Conservation (phyloP, 2,797 vertebrate species). For the Perdix hodgsoniae region DNA sequence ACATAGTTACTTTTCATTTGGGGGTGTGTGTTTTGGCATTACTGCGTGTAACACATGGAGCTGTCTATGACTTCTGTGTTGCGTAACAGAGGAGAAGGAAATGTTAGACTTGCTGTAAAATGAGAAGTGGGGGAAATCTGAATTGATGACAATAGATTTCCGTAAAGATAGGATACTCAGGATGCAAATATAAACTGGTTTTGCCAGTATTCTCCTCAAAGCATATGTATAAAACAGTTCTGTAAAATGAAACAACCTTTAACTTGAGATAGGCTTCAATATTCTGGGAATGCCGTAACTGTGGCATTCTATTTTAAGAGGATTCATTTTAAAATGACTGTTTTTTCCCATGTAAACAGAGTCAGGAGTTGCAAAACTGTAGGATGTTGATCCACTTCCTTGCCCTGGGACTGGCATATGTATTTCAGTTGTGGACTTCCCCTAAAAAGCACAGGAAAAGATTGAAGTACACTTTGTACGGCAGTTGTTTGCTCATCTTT, state of each 20-base stretch:
- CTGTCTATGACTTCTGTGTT: background rate
- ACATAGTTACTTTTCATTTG: background rate
- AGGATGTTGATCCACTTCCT: background rate
- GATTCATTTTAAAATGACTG: background rate
- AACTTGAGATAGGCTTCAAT: background rate
- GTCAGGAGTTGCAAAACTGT: background rate
- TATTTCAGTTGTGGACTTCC: conserved; percentile 14
- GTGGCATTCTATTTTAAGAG: too few species aligned
- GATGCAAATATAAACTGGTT: background rate
- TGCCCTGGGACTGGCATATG: background rate
- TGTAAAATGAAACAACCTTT: background rate
- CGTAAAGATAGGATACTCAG: background rate
- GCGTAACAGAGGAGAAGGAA: background rate
- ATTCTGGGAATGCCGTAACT: background rate
- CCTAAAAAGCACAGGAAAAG: conserved; percentile 3
- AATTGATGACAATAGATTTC: background rate
- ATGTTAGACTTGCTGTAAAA: background rate
- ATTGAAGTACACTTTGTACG: background rate
- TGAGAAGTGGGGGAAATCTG: background rate
- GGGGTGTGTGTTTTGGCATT: background rate
- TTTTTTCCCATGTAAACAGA: background rate
- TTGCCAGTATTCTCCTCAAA: background rate
- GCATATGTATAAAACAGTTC: background rate
- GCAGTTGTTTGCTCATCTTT: background rate
- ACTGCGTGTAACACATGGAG: background rate